These are phyloP conservation scores for Trichoplusia ni DNA, from an alignment of 1,140 invertebrate genomes.

Conservation along the genomic window DNA sequence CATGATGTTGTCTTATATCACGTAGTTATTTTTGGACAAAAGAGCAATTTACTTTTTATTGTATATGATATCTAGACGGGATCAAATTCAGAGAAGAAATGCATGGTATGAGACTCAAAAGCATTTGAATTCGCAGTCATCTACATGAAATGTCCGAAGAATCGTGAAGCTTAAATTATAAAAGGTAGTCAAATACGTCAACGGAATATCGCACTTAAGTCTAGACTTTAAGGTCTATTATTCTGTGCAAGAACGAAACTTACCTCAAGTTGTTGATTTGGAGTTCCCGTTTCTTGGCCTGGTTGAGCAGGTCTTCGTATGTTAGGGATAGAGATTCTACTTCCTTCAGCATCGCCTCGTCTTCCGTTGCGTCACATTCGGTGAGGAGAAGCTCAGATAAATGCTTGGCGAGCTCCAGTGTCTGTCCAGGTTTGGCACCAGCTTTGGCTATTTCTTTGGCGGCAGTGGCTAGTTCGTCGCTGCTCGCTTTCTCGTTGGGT, in stretches of 20 bases:
- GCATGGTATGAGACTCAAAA: not conserved
- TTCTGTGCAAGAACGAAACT: constrained; percentile 31
- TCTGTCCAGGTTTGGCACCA: constrained; percentile 70
- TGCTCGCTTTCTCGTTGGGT: constrained; percentile 58
- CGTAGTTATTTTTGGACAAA: no score
- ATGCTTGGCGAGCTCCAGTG: constrained; percentile 88
- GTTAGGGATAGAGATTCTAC: constrained; percentile 85
- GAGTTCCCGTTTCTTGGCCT: constrained; percentile 88
- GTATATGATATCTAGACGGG: no score
- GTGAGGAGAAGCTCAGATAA: constrained; percentile 87
- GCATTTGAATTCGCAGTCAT: not conserved
- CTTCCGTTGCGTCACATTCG: constrained; percentile 86
- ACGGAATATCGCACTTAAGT: constrained; percentile 19
- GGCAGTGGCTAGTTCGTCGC: constrained; percentile 69
- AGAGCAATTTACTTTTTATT: no score
- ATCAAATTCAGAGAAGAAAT: not conserved
- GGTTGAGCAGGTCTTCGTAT: constrained; percentile 86
- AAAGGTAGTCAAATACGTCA: constrained; percentile 1
- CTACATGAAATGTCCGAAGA: constrained; percentile 29
- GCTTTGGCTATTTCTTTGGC: constrained; percentile 75
- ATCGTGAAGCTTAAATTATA: constrained; percentile 14
- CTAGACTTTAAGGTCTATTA: constrained; percentile 3
- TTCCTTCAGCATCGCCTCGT: constrained; percentile 85
- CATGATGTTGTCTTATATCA: no score
- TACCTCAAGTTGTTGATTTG: constrained; percentile 88